phyloP scores from a whole-genome alignment of 1,140 invertebrate species.

The Aphaenogaster ashmeadi region DNA sequence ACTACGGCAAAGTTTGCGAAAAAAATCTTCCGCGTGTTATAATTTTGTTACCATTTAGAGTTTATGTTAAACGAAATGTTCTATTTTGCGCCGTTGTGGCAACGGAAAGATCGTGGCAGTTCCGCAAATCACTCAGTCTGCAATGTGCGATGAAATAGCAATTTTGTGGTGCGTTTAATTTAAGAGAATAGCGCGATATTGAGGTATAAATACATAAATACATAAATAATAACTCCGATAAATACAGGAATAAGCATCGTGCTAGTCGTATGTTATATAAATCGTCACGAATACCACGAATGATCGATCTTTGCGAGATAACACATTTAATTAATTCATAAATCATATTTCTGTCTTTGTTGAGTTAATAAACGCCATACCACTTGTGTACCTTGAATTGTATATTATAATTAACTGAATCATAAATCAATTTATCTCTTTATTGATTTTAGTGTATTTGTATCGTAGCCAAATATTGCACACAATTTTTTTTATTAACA shows the following conservation, averaged over 20 bases:
- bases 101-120: background rate
- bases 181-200: background rate
- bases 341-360: background rate
- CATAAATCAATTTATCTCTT: slow-evolving; percentile 1
- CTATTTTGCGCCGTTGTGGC: slow-evolving; percentile 3
- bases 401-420: background rate
- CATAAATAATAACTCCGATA: background rate
- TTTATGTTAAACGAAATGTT: slow-evolving; percentile 2
- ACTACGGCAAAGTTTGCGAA: background rate
- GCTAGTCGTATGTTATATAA: background rate
- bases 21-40: background rate
- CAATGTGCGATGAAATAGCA: background rate
- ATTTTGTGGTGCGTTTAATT: slow-evolving; percentile 45
- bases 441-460: slow-evolving; percentile 8
- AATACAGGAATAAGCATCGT: background rate
- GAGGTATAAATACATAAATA: no score
- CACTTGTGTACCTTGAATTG: background rate
- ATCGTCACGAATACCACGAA: background rate
- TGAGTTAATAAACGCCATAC: background rate
- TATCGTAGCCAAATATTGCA: background rate
- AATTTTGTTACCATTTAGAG: background rate
- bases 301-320: slow-evolving; percentile 18
- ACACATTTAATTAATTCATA: slow-evolving; percentile 12
- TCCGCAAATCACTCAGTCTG: slow-evolving; percentile 22
- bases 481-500: background rate